phyloP scores from a whole-genome alignment of 1,140 invertebrate genomes.

The Macrotrachela quadricornifera region DNA sequence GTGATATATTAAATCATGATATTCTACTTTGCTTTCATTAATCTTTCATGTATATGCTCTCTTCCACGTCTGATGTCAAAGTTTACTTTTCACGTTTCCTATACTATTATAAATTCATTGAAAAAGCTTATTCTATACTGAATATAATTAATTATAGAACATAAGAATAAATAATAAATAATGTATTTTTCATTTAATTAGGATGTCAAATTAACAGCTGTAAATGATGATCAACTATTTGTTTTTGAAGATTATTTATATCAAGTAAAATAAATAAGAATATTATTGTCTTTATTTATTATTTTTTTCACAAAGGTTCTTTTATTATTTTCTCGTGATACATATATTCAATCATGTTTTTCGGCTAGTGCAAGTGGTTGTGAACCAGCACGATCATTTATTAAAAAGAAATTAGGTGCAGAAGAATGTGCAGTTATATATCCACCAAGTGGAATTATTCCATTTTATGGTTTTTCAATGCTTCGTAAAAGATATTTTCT shows the following conservation, averaged over 20 bases:
- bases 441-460: constrained; percentile 76
- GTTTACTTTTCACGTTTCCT: too few relatives aligned
- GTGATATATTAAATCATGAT: too few relatives aligned
- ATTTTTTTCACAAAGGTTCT: constrained; percentile 40
- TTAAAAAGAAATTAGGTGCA: constrained; percentile 24
- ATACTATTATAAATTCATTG: not conserved
- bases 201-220: constrained; percentile 79
- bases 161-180: not conserved
- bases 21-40: too few relatives aligned
- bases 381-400: constrained; percentile 27
- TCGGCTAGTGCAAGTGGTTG: constrained; percentile 27
- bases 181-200: constrained; percentile 18
- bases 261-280: constrained; percentile 40
- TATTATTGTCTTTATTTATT: not conserved
- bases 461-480: constrained; percentile 90
- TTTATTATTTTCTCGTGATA: constrained; percentile 73
- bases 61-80: too few relatives aligned
- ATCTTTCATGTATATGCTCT: too few relatives aligned
- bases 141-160: constrained; percentile 4
- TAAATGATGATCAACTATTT: constrained; percentile 91
- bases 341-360: constrained; percentile 40
- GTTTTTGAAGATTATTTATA: constrained; percentile 87
- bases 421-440: constrained; percentile 43
- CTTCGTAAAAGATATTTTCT: constrained; percentile 43
- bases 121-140: not conserved